Conservation (phyloP, 2,888 invertebrate species). For the Netelia inedita region DNA sequence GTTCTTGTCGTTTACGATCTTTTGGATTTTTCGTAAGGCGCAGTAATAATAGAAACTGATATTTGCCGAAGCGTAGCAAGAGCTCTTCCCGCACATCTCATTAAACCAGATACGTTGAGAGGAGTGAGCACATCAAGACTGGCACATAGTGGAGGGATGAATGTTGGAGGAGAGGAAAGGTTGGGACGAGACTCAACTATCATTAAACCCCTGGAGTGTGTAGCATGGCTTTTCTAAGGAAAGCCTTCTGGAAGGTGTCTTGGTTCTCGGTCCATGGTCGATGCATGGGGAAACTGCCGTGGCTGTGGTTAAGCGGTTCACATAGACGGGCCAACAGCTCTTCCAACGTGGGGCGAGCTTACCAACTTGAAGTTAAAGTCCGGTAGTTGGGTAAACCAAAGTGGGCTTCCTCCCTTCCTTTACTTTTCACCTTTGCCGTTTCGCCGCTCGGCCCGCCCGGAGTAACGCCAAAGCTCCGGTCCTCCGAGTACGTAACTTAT, state of each 20-base stretch:
- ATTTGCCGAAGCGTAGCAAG: conserved; percentile 8
- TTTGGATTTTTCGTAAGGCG: background rate
- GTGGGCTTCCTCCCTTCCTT: conserved; percentile 45
- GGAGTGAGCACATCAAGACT: background rate
- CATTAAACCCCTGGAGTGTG: conserved; percentile 27
- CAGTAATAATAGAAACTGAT: conserved; percentile 18
- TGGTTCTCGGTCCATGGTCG: conserved; percentile 21
- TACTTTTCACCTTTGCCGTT: conserved; percentile 42
- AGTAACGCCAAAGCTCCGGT: conserved; percentile 32
- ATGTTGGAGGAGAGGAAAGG: conserved; percentile 13
- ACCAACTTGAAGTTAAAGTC: conserved; percentile 65
- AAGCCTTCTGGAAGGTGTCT: conserved; percentile 4
- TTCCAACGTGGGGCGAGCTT: conserved; percentile 45
- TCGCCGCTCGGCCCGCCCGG: conserved; percentile 7
- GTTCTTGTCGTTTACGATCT: background rate
- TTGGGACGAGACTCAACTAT: conserved; percentile 25
- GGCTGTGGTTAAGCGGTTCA: conserved; percentile 49
- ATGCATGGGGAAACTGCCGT: conserved; percentile 30
- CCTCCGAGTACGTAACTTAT: conserved; percentile 67
- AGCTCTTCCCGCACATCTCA: conserved; percentile 32
- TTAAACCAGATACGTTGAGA: conserved; percentile 30
- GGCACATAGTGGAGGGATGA: background rate
- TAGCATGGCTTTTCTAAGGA: background rate
- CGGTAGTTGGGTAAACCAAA: conserved; percentile 67
- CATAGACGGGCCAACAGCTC: conserved; percentile 26